Base-by-base conservation (phyloP, 2,113 vertebrate species). In the Oncorhynchus nerka region DNA sequence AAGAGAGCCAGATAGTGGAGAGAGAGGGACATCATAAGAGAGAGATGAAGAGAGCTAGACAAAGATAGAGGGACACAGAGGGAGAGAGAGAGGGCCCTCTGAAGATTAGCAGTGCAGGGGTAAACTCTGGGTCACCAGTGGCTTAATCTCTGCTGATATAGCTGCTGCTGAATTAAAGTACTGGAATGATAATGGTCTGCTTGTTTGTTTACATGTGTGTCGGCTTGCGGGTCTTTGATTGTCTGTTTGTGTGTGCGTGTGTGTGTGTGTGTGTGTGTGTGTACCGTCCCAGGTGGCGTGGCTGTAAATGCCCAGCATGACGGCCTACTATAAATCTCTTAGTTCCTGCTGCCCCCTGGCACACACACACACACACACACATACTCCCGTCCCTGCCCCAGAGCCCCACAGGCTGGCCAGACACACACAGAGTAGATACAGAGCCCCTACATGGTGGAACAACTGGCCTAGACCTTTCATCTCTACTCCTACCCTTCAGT, bases 111-210 rank as follows among this genome's bases (percentile, higher is more conserved):
- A 86, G 86, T 81, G 82, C 88, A 49, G 80, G 84, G 86, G 90
- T 86, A 88, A 57, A 89, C 74, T 83, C 77, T 79, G 81, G 86
- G 83, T 90, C 87, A 89, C 80, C 28, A 16, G 85, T 79, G 84
- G 78, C 81, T 84, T 87, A 81, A 87, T 88, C 82, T 85, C 77
- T 48, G 51, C 82, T 75, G 82, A 79, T 87, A 83, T 85, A 82
- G 85, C 79, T 84, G 83, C 79, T 84, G 83, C 68, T 51, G 49
- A 13, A 3, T 68, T 61, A 75, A 79, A 83, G 83, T 81, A 78
- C 75, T 80, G 88, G 88, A 89, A 91, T 91, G 85, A 82, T 88
- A 89, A 88, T 90, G 82, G 77, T 76, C 78, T 82, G 83, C 86
- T 82, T 87, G 79, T 81, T 79, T 85, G 49, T 51, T 51, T 69